Evolutionary conservation across 2,888 invertebrate species (phyloP).

Genomic region (Seira sanloemensis): DNA sequence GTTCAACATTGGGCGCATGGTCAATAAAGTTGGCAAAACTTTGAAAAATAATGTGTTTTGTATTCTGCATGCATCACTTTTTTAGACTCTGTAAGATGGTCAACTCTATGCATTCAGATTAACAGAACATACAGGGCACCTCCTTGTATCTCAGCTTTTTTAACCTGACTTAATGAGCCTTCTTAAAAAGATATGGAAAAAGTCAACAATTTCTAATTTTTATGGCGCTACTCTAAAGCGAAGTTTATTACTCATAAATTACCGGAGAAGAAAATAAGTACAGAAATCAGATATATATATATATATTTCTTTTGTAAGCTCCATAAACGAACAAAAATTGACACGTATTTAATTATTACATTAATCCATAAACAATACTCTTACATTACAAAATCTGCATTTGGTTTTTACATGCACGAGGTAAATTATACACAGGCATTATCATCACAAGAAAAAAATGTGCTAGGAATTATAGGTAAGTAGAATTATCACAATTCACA

Average conservation of each 20-base stretch:
- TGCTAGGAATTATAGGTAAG: too few species aligned
- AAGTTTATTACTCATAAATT: constrained; percentile 48
- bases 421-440: constrained; percentile 36
- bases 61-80: too few species aligned
- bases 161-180: too few species aligned
- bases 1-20: too few species aligned
- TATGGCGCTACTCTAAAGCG: constrained; percentile 13
- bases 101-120: too few species aligned
- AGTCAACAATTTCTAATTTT: too few species aligned
- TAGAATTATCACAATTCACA: constrained; percentile 45
- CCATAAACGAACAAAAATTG: constrained; percentile 52
- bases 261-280: constrained; percentile 57
- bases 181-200: not conserved
- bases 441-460: constrained; percentile 35
- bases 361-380: not conserved
- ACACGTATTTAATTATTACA: constrained; percentile 42
- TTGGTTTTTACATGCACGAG: constrained; percentile 42
- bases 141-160: too few species aligned
- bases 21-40: too few species aligned
- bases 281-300: constrained; percentile 32
- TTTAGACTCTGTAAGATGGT: too few species aligned
- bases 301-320: not conserved
- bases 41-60: too few species aligned
- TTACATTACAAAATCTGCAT: not conserved
- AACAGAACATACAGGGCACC: too few species aligned